Evolutionary conservation across 2,113 vertebrate species (phyloP).

Genomic region (Bucco capensis): DNA sequence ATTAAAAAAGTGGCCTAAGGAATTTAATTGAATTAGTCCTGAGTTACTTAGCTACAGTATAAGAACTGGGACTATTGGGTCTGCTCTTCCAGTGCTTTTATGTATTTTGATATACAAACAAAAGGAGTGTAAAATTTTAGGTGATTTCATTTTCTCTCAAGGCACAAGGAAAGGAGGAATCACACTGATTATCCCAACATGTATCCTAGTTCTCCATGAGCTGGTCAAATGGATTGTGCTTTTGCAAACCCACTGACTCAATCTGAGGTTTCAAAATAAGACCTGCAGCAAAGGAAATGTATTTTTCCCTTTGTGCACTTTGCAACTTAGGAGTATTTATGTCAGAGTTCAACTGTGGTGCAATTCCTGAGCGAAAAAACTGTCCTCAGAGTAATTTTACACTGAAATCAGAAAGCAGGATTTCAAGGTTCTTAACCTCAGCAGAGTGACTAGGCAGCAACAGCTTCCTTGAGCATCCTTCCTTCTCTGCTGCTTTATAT

Average conservation of each 20-base stretch:
- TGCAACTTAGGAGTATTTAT: neutral
- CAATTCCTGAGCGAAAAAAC: neutral
- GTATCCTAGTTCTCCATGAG: neutral
- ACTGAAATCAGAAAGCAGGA: slow-evolving; percentile 8
- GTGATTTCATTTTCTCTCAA: neutral
- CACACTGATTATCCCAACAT: neutral
- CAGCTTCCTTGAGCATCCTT: slow-evolving; percentile 20
- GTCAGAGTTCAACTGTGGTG: neutral
- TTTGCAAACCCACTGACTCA: neutral
- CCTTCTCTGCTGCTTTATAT: slow-evolving; percentile 17
- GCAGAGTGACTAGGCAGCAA: neutral
- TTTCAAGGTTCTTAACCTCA: neutral
- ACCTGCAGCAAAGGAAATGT: neutral
- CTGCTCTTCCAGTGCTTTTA: neutral
- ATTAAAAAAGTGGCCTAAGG: neutral
- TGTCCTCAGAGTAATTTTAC: neutral
- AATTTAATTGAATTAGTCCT: neutral
- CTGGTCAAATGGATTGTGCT: neutral
- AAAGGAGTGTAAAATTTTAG: neutral
- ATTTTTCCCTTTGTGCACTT: neutral
- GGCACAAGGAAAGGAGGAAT: neutral
- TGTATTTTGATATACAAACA: neutral
- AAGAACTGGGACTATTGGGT: neutral
- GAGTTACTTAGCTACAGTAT: neutral
- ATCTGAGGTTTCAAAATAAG: slow-evolving; percentile 1